Evolutionary conservation across 2,797 vertebrate genomes (phyloP).

Genomic region (Botia almorhae): DNA sequence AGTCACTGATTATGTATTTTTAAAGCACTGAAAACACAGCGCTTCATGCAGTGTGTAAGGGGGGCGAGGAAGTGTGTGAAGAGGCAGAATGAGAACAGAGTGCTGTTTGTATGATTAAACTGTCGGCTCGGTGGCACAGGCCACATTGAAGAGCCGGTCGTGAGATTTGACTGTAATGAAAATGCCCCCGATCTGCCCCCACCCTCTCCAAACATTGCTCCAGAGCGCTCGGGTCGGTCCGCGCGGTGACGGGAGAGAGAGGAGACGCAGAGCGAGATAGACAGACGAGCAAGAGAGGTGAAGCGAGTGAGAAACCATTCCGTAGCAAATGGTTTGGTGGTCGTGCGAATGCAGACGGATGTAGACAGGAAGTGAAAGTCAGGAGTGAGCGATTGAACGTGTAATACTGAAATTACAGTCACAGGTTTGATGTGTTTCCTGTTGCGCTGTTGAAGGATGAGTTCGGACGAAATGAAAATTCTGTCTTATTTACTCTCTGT

Average conservation of each 20-base stretch:
- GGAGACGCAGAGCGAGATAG: slow-evolving; percentile 39
- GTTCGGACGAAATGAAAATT: too few relatives aligned
- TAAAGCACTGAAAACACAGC: slow-evolving; percentile 76
- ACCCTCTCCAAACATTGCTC: slow-evolving; percentile 49
- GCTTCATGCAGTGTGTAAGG: slow-evolving; percentile 71
- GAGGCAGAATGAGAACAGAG: slow-evolving; percentile 82
- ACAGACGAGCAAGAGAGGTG: slow-evolving; percentile 24
- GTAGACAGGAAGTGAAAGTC: slow-evolving; percentile 29
- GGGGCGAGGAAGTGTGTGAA: slow-evolving; percentile 76
- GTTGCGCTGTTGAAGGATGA: too few relatives aligned
- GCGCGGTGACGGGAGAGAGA: slow-evolving; percentile 40
- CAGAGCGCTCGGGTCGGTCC: slow-evolving; percentile 50
- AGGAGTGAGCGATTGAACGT: slow-evolving; percentile 8
- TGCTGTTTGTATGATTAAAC: slow-evolving; percentile 85
- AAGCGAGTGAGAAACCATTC: slow-evolving; percentile 36
- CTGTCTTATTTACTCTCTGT: not conserved
- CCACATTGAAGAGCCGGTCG: slow-evolving; percentile 74
- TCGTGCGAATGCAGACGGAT: slow-evolving; percentile 22
- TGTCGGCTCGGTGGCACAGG: slow-evolving; percentile 77
- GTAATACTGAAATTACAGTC: slow-evolving; percentile 22
- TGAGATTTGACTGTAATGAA: slow-evolving; percentile 82
- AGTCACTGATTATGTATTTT: slow-evolving; percentile 85
- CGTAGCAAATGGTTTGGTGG: slow-evolving; percentile 41
- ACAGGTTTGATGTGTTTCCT: too few relatives aligned
- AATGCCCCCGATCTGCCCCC: slow-evolving; percentile 69